Evolutionary conservation across 2,797 vertebrate species (phyloP), one percentile per base, ranked within the genome.

Genomic region (Argya squamiceps): DNA sequence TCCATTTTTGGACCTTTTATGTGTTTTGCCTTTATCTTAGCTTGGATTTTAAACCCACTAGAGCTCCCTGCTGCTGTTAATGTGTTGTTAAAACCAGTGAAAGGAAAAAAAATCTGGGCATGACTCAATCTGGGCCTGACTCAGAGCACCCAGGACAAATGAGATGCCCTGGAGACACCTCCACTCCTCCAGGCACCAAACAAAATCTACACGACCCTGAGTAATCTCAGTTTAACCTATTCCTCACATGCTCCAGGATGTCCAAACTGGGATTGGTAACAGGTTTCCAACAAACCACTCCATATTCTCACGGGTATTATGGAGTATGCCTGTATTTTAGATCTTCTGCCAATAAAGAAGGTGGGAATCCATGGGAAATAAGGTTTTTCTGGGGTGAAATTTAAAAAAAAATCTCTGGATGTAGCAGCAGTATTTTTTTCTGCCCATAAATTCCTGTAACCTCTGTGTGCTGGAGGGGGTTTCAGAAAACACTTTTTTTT

Each of bases 391-490:
- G 12, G 12, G 13, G 5, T 84, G 34, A 3, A 32, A 19, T 74
- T 95, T 16, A 1, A n/a, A 2, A 43, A 69, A 76, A 80, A 84
- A 83, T 1, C 5, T 43, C 44, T 32, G 15, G 7, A 8, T 41
- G 5, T 10, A 46, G 19, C 8, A 53, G 39, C 18, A 34, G 3
- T 58, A 12, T 81, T 81, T 84, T 46, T 3, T n/a, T 74, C 24
- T 86, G 18, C 5, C 7, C 16, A 11, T n/a, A 7, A 52, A n/a
- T 29, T 37, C 29, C 74, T 58, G 7, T 52, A 49, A 41, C 3
- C 2, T 24, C 8, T 4, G 3, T 9, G 5, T 21, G 12, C 16
- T 62, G 30, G 8, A 30, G 12, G 27, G 2, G 0, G 5, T 55
- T 77, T 71, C 80, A 63, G 17, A 9, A 80, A 90, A 75, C 2